Evolutionary conservation across 2,113 vertebrate genomes (phyloP).

Genomic region (Entomyzon cyanotis): DNA sequence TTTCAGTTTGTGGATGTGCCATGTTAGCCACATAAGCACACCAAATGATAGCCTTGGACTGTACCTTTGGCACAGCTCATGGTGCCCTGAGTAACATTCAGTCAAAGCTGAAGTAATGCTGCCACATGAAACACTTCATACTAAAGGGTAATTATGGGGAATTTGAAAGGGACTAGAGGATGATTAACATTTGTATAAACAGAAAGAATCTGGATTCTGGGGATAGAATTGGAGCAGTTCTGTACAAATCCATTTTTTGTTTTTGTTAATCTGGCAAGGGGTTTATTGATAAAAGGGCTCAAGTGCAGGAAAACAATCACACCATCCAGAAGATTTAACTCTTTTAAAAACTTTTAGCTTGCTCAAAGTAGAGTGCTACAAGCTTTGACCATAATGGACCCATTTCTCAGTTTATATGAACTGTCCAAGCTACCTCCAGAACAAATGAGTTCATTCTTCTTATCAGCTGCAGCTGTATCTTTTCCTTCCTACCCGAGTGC

Average conservation of each 20-base stretch:
- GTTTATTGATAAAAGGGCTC: constrained; percentile 22
- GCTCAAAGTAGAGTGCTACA: background rate
- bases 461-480: background rate
- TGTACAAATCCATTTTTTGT: background rate
- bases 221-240: constrained; percentile 4
- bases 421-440: background rate
- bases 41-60: constrained; percentile 38
- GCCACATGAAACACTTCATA: constrained; percentile 26
- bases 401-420: background rate
- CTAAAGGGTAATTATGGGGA: constrained; percentile 21
- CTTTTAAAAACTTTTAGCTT: background rate
- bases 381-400: background rate
- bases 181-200: constrained; percentile 39
- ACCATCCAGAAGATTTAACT: background rate
- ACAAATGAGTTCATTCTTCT: background rate
- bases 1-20: constrained; percentile 28
- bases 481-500: background rate
- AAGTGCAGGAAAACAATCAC: background rate
- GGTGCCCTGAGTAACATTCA: background rate
- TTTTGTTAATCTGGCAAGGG: constrained; percentile 8
- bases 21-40: background rate
- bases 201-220: constrained; percentile 9
- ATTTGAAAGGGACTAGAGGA: constrained; percentile 12
- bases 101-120: constrained; percentile 27
- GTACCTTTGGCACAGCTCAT: constrained; percentile 25